A percentile compares a stretch with the other conserved stretches of the same genome.
phyloP scores from a whole-genome alignment of 2,888 invertebrate genomes.

The Dromius quadrimaculatus region DNA sequence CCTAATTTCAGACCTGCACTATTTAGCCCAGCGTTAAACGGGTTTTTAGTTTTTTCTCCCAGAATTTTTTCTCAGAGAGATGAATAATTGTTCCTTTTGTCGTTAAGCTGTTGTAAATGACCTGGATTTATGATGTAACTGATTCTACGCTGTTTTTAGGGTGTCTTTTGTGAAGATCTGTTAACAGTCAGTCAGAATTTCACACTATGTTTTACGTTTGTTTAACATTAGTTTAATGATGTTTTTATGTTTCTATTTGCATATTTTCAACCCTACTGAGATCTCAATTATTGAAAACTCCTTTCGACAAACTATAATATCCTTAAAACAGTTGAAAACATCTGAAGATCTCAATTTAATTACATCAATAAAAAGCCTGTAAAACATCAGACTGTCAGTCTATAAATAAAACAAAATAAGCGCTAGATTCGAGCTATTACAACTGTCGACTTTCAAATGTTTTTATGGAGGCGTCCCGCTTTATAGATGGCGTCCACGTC shows the following conservation, averaged over 20 bases:
- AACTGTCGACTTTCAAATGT: constrained; percentile 2
- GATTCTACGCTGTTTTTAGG: constrained; percentile 35
- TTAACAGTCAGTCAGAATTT: constrained; percentile 17
- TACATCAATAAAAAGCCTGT: background rate
- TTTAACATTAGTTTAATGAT: constrained; percentile 24
- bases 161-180: constrained; percentile 23
- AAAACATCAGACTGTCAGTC: constrained; percentile 32
- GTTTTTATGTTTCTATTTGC: constrained; percentile 7
- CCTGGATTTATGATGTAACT: constrained; percentile 47
- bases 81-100: constrained; percentile 49
- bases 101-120: constrained; percentile 50
- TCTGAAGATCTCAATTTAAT: constrained; percentile 33
- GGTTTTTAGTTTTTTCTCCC: constrained; percentile 33
- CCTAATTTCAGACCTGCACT: constrained; percentile 38
- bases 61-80: constrained; percentile 3
- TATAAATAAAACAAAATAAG: constrained; percentile 17
- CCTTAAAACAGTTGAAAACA: constrained; percentile 27
- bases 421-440: background rate
- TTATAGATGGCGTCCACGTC: background rate
- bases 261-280: background rate
- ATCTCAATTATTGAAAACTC: background rate
- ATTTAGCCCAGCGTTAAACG: constrained; percentile 43
- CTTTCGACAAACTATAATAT: too few relatives aligned
- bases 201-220: constrained; percentile 23
- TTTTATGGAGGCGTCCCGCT: constrained; percentile 9